Conservation (phyloP, 2,797 vertebrate genomes). For the Sebastes matsubarae region DNA sequence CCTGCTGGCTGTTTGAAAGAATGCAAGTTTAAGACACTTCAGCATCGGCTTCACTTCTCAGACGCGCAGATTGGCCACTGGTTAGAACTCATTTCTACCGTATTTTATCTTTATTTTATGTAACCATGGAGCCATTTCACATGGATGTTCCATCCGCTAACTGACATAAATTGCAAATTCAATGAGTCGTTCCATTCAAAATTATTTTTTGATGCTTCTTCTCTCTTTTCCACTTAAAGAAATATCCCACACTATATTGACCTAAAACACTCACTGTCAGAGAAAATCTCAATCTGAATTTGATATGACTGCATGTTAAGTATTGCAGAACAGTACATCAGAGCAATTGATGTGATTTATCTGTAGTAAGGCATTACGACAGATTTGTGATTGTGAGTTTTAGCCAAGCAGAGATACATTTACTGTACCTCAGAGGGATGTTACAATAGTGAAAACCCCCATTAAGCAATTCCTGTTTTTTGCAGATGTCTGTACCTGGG, state of each 20-base stretch:
- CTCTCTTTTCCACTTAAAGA: slow-evolving; percentile 31
- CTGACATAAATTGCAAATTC: slow-evolving; percentile 39
- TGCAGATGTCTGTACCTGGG: slow-evolving; percentile 24
- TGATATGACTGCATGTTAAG: slow-evolving; percentile 23
- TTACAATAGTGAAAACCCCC: slow-evolving; percentile 19
- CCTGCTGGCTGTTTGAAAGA: not conserved
- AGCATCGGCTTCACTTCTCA: not conserved
- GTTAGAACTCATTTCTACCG: not conserved
- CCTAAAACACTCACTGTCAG: slow-evolving; percentile 17
- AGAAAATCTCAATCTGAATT: slow-evolving; percentile 7
- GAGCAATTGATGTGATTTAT: slow-evolving; percentile 16
- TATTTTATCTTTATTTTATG: not conserved
- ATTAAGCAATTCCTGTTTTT: slow-evolving; percentile 20
- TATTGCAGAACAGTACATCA: not conserved
- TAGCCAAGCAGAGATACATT: not conserved
- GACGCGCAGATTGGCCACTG: not conserved
- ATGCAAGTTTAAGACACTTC: not conserved
- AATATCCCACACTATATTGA: slow-evolving; percentile 22
- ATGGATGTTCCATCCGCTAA: not conserved
- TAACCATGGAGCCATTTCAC: slow-evolving; percentile 16
- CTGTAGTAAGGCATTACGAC: not conserved
- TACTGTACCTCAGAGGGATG: slow-evolving; percentile 7
- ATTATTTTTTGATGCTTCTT: slow-evolving; percentile 30
- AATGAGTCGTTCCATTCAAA: slow-evolving; percentile 45
- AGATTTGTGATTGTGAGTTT: not conserved